Evolutionary conservation across 2,888 invertebrate species (phyloP).

Genomic region (Melinaea menophilus): DNA sequence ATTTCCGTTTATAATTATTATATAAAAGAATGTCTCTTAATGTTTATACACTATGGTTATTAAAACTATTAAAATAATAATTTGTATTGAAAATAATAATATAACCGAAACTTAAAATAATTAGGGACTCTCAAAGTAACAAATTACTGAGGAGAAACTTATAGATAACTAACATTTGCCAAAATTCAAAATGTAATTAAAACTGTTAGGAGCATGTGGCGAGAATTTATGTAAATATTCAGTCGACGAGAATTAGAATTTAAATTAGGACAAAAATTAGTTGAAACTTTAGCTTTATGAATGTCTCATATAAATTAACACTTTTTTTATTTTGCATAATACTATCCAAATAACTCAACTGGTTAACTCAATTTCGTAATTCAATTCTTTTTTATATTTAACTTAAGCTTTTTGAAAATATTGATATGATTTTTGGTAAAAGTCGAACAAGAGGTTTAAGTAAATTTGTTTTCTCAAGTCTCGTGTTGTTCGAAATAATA

Average conservation of each 20-base stretch:
- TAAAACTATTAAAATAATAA: too few species aligned
- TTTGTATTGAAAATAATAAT: too few species aligned
- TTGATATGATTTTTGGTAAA: neutral
- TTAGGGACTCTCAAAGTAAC: neutral
- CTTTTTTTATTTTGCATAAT: neutral
- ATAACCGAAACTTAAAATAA: too few species aligned
- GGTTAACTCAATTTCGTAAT: too few species aligned
- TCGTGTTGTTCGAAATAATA: neutral
- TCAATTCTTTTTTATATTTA: too few species aligned
- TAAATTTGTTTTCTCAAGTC: slow-evolving; percentile 2
- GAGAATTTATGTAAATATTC: slow-evolving; percentile 29
- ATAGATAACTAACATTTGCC: slow-evolving; percentile 5
- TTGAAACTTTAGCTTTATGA: slow-evolving; percentile 2
- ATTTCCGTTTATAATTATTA: too few species aligned
- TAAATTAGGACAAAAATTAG: slow-evolving; percentile 19
- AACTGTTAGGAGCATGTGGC: slow-evolving; percentile 18
- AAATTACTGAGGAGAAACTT: slow-evolving; percentile 6
- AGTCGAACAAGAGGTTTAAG: neutral
- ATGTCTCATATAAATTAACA: neutral
- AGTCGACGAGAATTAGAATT: slow-evolving; percentile 20
- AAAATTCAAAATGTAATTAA: slow-evolving; percentile 18
- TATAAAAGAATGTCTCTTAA: too few species aligned
- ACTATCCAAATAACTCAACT: neutral
- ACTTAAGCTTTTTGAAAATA: too few species aligned
- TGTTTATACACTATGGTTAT: too few species aligned